Evolutionary conservation across 2,888 invertebrate species (phyloP).

Genomic region (Cynaeus angustus): DNA sequence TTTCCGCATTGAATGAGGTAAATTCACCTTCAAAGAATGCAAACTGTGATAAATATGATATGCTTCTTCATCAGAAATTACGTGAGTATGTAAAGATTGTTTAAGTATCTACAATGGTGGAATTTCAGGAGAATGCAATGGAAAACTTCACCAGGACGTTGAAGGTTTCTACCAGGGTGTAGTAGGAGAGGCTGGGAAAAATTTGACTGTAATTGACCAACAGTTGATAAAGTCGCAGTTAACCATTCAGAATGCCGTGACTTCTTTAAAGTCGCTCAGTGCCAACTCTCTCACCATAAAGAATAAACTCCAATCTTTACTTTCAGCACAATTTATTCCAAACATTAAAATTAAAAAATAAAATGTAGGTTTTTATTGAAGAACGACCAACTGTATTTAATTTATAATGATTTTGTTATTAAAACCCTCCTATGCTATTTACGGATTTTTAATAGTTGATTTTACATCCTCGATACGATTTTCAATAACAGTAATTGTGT

Average conservation of each 20-base stretch:
- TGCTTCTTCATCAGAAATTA: conserved; percentile 65
- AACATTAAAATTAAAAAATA: conserved; percentile 59
- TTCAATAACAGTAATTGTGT: conserved; percentile 30
- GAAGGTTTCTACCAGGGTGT: conserved; percentile 61
- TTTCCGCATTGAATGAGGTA: conserved; percentile 59
- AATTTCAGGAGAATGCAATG: conserved; percentile 67
- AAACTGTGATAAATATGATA: conserved; percentile 57
- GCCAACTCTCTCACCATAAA: conserved; percentile 64
- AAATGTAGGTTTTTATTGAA: conserved; percentile 1
- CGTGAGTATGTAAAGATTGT: conserved; percentile 57
- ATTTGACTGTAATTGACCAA: conserved; percentile 64
- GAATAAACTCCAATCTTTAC: conserved; percentile 65
- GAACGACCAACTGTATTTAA: conserved; percentile 2
- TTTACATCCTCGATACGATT: conserved; percentile 25
- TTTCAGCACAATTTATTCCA: conserved; percentile 66
- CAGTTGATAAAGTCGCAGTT: conserved; percentile 68
- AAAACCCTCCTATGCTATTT: neutral
- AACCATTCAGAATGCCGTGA: conserved; percentile 67
- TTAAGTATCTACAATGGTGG: conserved; percentile 11
- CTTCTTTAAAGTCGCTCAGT: conserved; percentile 65
- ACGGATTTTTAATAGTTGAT: neutral
- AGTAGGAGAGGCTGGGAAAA: conserved; percentile 63
- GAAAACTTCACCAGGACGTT: conserved; percentile 62
- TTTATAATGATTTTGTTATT: neutral
- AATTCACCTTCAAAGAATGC: conserved; percentile 35